phyloP scores from a whole-genome alignment of 2,113 vertebrate species.

The Uria lomvia region DNA sequence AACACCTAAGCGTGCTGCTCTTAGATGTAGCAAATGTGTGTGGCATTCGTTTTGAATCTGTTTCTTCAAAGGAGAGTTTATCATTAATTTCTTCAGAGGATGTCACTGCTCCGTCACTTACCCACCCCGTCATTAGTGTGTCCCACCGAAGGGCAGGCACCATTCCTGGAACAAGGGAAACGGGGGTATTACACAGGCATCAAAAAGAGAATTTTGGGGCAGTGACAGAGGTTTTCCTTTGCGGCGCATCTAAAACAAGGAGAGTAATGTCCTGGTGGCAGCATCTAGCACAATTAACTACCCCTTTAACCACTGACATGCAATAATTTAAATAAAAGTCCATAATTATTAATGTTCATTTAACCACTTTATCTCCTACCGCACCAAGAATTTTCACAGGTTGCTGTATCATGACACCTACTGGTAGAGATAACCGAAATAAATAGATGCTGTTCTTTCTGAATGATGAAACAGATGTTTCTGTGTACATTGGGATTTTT shows the following conservation, averaged over 20 bases:
- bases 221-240: not conserved
- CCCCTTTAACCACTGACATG: not conserved
- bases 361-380: not conserved
- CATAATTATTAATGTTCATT: not conserved
- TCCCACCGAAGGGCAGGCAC: not conserved
- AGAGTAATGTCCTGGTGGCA: not conserved
- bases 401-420: constrained; percentile 71
- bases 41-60: not conserved
- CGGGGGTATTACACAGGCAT: not conserved
- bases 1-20: not conserved
- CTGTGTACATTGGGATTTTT: not conserved
- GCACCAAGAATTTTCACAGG: constrained; percentile 37
- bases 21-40: not conserved
- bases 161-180: not conserved
- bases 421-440: constrained; percentile 52
- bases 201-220: not conserved
- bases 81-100: not conserved
- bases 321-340: not conserved
- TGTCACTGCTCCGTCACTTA: not conserved
- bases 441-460: not conserved
- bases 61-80: not conserved
- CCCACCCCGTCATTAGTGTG: not conserved
- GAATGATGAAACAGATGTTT: not conserved
- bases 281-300: not conserved
- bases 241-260: not conserved